These are phyloP conservation scores for Dermatemys mawii DNA, from an alignment of 2,113 vertebrate species.

Conservation along the genomic window DNA sequence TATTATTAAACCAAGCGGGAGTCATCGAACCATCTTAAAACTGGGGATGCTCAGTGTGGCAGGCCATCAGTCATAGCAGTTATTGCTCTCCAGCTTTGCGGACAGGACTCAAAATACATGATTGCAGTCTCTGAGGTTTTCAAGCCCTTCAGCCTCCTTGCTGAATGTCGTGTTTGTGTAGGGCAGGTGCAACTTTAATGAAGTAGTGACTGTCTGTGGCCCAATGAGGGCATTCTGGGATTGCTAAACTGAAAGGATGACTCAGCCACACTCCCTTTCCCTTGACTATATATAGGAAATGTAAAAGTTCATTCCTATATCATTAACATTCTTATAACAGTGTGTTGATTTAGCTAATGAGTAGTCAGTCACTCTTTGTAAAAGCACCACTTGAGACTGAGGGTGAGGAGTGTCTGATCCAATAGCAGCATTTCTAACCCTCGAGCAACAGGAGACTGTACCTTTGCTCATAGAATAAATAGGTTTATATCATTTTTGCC, in stretches of 20 bases:
- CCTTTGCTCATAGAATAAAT: slow-evolving; percentile 56
- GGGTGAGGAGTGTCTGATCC: neutral
- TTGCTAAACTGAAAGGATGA: neutral
- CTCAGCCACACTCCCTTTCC: slow-evolving; percentile 10
- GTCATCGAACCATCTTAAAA: neutral
- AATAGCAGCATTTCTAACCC: slow-evolving; percentile 7
- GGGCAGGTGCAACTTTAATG: neutral
- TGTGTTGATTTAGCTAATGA: slow-evolving; percentile 63
- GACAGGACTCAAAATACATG: neutral
- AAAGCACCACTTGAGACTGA: slow-evolving; percentile 19
- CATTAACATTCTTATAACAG: neutral
- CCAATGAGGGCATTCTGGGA: neutral
- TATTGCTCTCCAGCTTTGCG: neutral
- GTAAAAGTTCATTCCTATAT: slow-evolving; percentile 21
- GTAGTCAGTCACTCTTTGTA: slow-evolving; percentile 55
- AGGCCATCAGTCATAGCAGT: neutral
- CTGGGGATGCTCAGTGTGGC: neutral
- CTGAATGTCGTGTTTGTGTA: neutral
- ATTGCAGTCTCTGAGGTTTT: neutral
- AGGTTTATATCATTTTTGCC: slow-evolving; percentile 45
- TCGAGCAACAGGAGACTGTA: slow-evolving; percentile 34
- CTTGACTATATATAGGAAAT: neutral
- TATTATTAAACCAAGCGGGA: neutral
- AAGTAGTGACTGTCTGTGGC: neutral
- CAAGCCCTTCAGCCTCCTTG: neutral